Percentiles rank a stretch among this genome's conserved stretches.
Evolutionary conservation across 2,888 invertebrate genomes (phyloP).

Genomic region (Kryphioiulus occultus): DNA sequence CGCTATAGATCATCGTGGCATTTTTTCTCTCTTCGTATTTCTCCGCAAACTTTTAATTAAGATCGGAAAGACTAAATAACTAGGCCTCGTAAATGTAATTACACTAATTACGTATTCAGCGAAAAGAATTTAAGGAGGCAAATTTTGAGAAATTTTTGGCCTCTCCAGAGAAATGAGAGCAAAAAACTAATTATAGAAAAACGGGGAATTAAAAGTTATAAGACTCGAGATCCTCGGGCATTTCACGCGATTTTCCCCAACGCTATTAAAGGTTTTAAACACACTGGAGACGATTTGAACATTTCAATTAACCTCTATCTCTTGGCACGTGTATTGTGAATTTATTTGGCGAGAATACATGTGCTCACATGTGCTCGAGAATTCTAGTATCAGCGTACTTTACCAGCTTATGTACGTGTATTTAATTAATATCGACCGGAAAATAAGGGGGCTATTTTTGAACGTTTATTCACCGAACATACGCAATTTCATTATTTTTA

Average conservation of each 20-base stretch:
- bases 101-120: slow-evolving; percentile 12
- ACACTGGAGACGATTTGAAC: too few species aligned
- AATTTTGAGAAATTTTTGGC: slow-evolving; percentile 3
- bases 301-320: too few species aligned
- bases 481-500: too few species aligned
- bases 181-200: slow-evolving; percentile 12
- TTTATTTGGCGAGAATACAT: too few species aligned
- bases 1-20: background rate
- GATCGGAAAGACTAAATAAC: background rate
- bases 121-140: background rate
- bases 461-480: too few species aligned
- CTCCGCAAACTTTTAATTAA: background rate
- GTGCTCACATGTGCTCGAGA: too few species aligned
- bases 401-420: too few species aligned
- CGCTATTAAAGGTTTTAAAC: background rate
- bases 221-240: background rate
- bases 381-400: too few species aligned
- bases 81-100: slow-evolving; percentile 19
- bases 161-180: background rate
- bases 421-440: too few species aligned
- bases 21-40: background rate
- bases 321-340: too few species aligned
- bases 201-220: background rate
- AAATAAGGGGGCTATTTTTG: too few species aligned
- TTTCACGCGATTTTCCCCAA: background rate